These are phyloP conservation scores for Myrmecophaga tridactyla DNA, from an alignment of 2,113 vertebrate species.

Conservation along the genomic window DNA sequence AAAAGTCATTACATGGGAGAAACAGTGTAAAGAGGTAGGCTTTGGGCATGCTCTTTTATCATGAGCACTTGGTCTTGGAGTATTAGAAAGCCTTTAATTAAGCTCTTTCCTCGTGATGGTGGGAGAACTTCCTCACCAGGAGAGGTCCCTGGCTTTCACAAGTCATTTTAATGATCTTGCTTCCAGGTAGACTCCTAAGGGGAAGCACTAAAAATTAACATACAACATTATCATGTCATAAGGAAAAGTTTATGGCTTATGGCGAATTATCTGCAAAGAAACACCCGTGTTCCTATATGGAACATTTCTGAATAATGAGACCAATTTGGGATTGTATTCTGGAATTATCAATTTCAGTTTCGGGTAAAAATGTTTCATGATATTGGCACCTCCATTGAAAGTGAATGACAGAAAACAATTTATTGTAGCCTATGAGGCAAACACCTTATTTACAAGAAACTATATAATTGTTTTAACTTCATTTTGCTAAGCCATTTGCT, in stretches of 20 bases:
- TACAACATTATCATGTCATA: conserved; percentile 30
- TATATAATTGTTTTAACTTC: conserved; percentile 62
- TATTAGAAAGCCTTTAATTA: conserved; percentile 81
- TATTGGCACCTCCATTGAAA: conserved; percentile 29
- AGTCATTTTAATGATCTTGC: conserved; percentile 78
- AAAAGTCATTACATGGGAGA: conserved; percentile 28
- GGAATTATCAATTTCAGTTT: conserved; percentile 27
- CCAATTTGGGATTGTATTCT: neutral
- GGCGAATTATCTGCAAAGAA: conserved; percentile 60
- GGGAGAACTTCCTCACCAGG: conserved; percentile 69
- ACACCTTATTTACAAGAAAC: conserved; percentile 27
- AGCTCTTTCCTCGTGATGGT: conserved; percentile 68
- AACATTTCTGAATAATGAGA: conserved; percentile 26
- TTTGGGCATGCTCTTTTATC: conserved; percentile 74
- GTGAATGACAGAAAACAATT: conserved; percentile 3
- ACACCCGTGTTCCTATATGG: neutral
- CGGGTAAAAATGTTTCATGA: conserved; percentile 44
- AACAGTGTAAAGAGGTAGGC: conserved; percentile 56
- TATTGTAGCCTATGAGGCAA: neutral
- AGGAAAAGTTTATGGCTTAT: conserved; percentile 49
- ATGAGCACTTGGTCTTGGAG: conserved; percentile 76
- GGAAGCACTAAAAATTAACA: conserved; percentile 69
- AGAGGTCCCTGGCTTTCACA: conserved; percentile 74
- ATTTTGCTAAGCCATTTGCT: conserved; percentile 62
- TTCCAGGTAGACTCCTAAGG: conserved; percentile 75